These are phyloP conservation scores for Philaenus spumarius DNA, from an alignment of 1,140 invertebrate genomes.

Conservation along the genomic window DNA sequence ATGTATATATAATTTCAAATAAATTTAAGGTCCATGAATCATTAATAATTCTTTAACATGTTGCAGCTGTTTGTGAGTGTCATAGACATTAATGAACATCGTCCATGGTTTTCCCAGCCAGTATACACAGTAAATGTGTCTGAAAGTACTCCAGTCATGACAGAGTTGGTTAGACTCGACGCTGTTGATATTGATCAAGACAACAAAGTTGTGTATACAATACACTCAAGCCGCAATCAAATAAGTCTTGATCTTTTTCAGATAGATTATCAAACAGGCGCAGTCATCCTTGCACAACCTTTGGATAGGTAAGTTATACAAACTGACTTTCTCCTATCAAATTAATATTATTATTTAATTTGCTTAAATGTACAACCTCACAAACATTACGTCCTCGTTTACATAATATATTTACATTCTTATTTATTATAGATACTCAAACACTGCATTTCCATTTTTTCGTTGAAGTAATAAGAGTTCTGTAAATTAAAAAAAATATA, in stretches of 20 bases:
- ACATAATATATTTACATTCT: too few species aligned
- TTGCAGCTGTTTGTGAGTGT: constrained; percentile 58
- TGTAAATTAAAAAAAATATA: too few species aligned
- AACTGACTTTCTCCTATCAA: constrained; percentile 68
- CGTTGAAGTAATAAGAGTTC: too few species aligned
- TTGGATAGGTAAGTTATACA: constrained; percentile 65
- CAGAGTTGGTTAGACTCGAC: constrained; percentile 53
- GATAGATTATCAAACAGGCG: constrained; percentile 70
- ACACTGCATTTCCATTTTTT: too few species aligned
- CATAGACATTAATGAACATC: constrained; percentile 74
- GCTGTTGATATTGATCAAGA: constrained; percentile 62
- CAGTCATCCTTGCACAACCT: constrained; percentile 60
- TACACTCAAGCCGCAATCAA: constrained; percentile 65
- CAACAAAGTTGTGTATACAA: constrained; percentile 63
- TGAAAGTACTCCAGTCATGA: constrained; percentile 56
- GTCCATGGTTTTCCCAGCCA: constrained; percentile 61
- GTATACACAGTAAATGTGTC: constrained; percentile 67
- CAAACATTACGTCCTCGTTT: too few species aligned
- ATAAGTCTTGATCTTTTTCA: constrained; percentile 65
- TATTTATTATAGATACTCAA: too few species aligned
- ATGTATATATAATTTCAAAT: too few species aligned
- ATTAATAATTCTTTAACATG: constrained; percentile 23
- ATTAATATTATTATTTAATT: too few species aligned
- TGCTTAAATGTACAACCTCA: too few species aligned
- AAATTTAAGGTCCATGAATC: too few species aligned